Evolutionary conservation across 1,140 invertebrate species (phyloP).

Genomic region (Formica selysi): DNA sequence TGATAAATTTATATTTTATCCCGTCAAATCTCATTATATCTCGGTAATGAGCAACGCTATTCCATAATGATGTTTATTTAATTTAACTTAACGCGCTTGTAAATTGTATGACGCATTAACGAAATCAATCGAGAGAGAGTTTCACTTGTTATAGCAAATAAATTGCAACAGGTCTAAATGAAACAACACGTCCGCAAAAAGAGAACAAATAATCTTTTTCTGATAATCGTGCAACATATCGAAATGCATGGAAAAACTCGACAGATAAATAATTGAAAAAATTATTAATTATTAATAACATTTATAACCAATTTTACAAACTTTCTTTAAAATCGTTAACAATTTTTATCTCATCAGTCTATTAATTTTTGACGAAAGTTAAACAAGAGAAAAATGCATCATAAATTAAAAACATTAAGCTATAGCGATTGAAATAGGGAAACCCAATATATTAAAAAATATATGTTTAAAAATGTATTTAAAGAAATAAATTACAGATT

Average conservation of each 20-base stretch:
- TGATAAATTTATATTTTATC: slow-evolving; percentile 45
- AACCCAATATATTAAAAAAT: neutral
- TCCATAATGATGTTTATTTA: slow-evolving; percentile 54
- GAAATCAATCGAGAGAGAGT: slow-evolving; percentile 39
- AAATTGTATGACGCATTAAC: slow-evolving; percentile 51
- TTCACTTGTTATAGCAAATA: slow-evolving; percentile 28
- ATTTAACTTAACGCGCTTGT: slow-evolving; percentile 47
- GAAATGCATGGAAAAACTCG: neutral
- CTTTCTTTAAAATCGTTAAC: neutral
- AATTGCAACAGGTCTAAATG: slow-evolving; percentile 45
- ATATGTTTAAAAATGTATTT: neutral
- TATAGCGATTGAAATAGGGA: neutral
- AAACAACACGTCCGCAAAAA: neutral
- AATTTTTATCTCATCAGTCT: neutral
- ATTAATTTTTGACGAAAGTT: neutral
- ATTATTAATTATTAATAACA: neutral
- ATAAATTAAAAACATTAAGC: no score
- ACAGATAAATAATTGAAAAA: neutral
- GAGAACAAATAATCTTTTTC: neutral
- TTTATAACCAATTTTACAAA: neutral
- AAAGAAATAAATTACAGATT: neutral
- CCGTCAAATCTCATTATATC: slow-evolving; percentile 56
- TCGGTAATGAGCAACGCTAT: slow-evolving; percentile 42
- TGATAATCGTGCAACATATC: neutral
- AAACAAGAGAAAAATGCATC: neutral